Base-by-base conservation (phyloP, 2,888 invertebrate species). In the Cerastoderma edule region DNA sequence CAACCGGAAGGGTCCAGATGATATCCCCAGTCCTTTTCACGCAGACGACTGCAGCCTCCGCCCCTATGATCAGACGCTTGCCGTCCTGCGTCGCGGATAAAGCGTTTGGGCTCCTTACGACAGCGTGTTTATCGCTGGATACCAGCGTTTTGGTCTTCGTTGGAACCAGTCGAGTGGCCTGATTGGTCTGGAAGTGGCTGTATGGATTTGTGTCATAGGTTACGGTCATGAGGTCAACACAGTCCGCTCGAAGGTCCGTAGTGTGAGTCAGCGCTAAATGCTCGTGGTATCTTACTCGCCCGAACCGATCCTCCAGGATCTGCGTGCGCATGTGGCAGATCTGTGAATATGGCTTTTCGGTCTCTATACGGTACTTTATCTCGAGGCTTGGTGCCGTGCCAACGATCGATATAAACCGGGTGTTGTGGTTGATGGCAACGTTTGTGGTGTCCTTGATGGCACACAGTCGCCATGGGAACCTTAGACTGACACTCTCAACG, bases 281-380 rank as follows among this genome's bases (percentile, higher is more conserved):
- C 53, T 82, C 82, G 63, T 74, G 75, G 56, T 74, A 79, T 22
- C 76, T 78, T 5, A 57, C 68, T 6, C 78, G 63, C 19, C 82
- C 82, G 54, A 82, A 82, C 46, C 82, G 53, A 39, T 82, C 82
- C 46, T 82, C 82, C 5, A 76, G n/a, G 8, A 79, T 54, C 60
- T 78, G 74, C 5, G 82, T 78, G 10, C 78, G 64, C 78, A 82
- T 77, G 50, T 82, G 82, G 35, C 82, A 82, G 6, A 82, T 82
- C 39, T 76, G 75, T n/a, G 82, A 78, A 57, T 82, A 82, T 0
- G 82, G 82, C 33, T 82, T 82, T 28, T 82, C 78, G 8, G 82
- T 82, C 39, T 82, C 82, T n/a, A 82, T 82, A 16, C 72, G 68
- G 50, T 82, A 82, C 22, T 79, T 56, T 30, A 72, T 54, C 4